Percentiles rank a stretch among this genome's conserved stretches.
Conservation (phyloP, 2,113 vertebrate genomes). For the Leucoraja erinaceus region DNA sequence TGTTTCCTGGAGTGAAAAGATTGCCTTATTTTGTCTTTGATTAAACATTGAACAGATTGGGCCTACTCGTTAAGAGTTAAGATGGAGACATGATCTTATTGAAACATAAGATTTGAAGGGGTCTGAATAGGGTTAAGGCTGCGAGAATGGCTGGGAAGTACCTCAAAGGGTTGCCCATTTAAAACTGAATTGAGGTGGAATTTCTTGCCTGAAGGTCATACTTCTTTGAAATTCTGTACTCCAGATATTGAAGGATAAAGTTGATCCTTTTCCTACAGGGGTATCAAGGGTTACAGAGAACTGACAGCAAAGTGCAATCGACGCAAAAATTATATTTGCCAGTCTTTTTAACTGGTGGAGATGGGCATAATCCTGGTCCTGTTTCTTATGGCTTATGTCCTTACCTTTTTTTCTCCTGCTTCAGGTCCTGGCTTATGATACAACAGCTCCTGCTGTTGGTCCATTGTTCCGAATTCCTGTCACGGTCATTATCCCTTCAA, state of each 20-base stretch:
- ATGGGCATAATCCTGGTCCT: too few species aligned
- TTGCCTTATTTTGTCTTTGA: background rate
- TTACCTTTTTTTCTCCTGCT: conserved; percentile 36
- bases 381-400: background rate
- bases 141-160: too few species aligned
- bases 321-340: too few species aligned
- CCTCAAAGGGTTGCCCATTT: background rate
- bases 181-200: background rate
- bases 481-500: conserved; percentile 81
- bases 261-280: too few species aligned
- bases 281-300: too few species aligned
- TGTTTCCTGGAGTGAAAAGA: too few species aligned
- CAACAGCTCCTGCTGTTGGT: conserved; percentile 65
- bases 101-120: background rate
- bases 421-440: conserved; percentile 80
- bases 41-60: background rate
- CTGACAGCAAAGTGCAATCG: too few species aligned
- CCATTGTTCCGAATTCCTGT: conserved; percentile 90
- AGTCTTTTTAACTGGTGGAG: too few species aligned
- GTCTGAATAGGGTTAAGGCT: too few species aligned
- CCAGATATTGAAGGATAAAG: too few species aligned
- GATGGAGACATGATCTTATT: background rate
- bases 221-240: too few species aligned
- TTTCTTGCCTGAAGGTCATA: background rate
- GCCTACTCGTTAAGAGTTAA: too few species aligned